Evolutionary conservation across 2,888 invertebrate species (phyloP), one percentile per base, ranked within the genome.

Genomic region (Eristalis pertinax): DNA sequence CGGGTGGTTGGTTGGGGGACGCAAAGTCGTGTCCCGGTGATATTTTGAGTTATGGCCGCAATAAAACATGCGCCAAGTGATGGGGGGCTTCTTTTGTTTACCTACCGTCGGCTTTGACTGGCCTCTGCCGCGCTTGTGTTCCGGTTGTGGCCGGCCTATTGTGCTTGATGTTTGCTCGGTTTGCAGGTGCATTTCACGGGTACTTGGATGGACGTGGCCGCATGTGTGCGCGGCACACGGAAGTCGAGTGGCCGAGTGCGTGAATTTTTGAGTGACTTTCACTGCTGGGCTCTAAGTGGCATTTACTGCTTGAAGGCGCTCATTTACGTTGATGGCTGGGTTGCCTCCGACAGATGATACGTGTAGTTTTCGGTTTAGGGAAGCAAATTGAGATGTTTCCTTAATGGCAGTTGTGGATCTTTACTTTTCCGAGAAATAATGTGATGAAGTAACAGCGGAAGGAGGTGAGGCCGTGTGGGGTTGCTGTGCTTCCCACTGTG

Each of bases 101-200:
- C 67, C 50, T 43, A 70, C 19, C 60, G 75, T 70, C 35, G 50
- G 35, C 60, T 50, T 19, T 5, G n/a, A 19, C 50, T 50, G 22
- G 73, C 70, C 38, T 75, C 50, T 62, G 43, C 19, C 32, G 22
- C 58, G n/a, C 70, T 72, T 22, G 24, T 35, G 32, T 64, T 43
- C 41, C 64, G 26, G 58, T 35, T 69, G 63, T 63, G 43, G 24
- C 70, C 10, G 41, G n/a, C 38, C 26, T 38, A 78, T 69, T 74
- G 22, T n/a, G 26, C 38, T 74, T 43, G 60, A 41, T 75, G 38
- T 79, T 69, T 79, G 60, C 22, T 43, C 15, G 67, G 26, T n/a
- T 84, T 26, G 26, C 84, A 84, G 81, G 81, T 80, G 83, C 76
- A 79, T 75, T 80, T 67, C 75, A 80, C 41, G 78, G 70, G 11